Conservation (phyloP, 2,888 invertebrate species). For the Rhingia rostrata region DNA sequence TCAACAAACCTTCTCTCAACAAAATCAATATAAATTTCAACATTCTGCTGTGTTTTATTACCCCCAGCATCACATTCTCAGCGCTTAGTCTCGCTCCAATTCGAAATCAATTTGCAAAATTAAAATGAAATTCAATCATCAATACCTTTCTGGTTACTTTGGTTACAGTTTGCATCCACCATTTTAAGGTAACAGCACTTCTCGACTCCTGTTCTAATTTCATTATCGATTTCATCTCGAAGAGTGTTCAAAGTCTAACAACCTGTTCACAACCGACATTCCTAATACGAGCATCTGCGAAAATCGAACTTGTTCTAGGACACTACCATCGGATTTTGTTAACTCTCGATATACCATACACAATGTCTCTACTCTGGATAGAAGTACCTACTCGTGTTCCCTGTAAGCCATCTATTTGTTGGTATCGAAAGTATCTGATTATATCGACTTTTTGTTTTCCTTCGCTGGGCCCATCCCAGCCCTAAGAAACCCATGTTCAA, state of each 20-base stretch:
- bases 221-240: slow-evolving; percentile 40
- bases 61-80: neutral
- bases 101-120: slow-evolving; percentile 27
- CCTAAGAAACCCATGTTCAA: too few species aligned
- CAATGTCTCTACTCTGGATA: neutral
- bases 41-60: too few species aligned
- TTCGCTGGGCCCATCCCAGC: too few species aligned
- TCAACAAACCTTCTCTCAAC: neutral
- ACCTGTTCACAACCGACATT: slow-evolving; percentile 8
- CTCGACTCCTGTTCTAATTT: slow-evolving; percentile 13
- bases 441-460: too few species aligned
- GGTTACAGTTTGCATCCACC: neutral
- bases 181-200: neutral
- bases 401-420: too few species aligned
- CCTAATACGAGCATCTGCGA: neutral
- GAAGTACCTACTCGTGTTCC: too few species aligned
- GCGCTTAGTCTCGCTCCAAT: neutral
- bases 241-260: slow-evolving; percentile 33
- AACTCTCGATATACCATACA: too few species aligned
- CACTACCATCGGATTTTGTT: neutral
- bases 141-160: slow-evolving; percentile 9
- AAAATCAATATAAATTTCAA: neutral
- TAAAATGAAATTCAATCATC: slow-evolving; percentile 41
- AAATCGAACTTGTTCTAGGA: slow-evolving; percentile 2
- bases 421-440: too few species aligned